Base-by-base conservation (phyloP, 1,140 invertebrate species). In the Coptotermes formosanus region DNA sequence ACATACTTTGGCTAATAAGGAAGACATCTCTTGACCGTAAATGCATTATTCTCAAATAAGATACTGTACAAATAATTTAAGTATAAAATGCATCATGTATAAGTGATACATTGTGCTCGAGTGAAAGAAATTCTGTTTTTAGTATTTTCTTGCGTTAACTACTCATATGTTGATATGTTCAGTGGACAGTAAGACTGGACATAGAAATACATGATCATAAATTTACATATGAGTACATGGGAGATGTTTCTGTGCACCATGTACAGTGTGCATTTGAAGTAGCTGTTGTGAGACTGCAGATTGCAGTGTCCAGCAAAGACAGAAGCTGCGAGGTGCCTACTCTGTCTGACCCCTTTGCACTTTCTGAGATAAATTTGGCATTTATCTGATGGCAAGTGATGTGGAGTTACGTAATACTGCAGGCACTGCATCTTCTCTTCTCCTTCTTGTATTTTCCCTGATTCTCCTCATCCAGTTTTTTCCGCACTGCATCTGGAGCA, bases 401-500 rank as follows among this genome's bases (percentile, higher is more conserved):
- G 64, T 32, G 8, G n/a, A 25, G n/a, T 48, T 84, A 92, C 84
- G 89, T 85, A 48, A 92, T 90, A 64, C 88, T 90, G 87, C 91
- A 92, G 86, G 88, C 89, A 38, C 89, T 89, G 87, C 91, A 92
- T 86, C 89, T 89, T 64, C 89, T 87, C 69, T 89, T 91, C 30
- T 88, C 88, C 55, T 90, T 90, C 88, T 91, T 91, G 83, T 88
- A 59, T 86, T 91, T 90, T n/a, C 89, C 89, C 44, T 91, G 90
- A 84, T 90, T 90, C 83, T 91, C 91, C 85, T 91, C 90, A 85
- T 92, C 91, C 83, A 92, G 87, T 85, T 92, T 91, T 86, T 90
- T 91, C 48, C 90, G 88, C 82, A 92, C 84, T 14, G 90, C 89
- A 89, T 92, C 92, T 92, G 88, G 45, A 90, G 90, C 19, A 21